phyloP scores from a whole-genome alignment of 2,797 vertebrate species.

The Chaunax sp. region DNA sequence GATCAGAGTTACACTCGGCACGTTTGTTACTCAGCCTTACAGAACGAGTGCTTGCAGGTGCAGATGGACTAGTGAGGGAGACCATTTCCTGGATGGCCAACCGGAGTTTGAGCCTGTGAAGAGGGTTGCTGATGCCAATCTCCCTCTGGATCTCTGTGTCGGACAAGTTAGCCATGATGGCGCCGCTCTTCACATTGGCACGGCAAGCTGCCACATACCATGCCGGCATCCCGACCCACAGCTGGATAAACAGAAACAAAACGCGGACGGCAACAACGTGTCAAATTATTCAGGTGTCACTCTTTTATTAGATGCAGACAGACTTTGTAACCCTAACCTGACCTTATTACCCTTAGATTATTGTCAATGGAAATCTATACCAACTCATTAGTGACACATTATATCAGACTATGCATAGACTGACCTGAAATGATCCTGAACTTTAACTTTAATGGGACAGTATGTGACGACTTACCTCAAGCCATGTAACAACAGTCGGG shows the following conservation, averaged over 20 bases:
- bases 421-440: not conserved
- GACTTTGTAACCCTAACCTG: not conserved
- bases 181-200: constrained; percentile 93
- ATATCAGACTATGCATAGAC: not conserved
- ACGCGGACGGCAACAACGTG: constrained; percentile 1
- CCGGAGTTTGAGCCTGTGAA: constrained; percentile 92
- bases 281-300: constrained; percentile 6
- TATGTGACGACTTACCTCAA: constrained; percentile 83
- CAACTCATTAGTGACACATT: not conserved
- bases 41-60: constrained; percentile 90
- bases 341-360: not conserved
- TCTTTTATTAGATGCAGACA: not conserved
- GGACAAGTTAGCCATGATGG: constrained; percentile 94
- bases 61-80: constrained; percentile 91
- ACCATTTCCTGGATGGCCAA: constrained; percentile 97
- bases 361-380: not conserved
- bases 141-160: constrained; percentile 94
- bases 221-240: constrained; percentile 96
- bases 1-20: not conserved
- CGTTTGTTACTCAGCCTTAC: constrained; percentile 53
- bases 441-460: not conserved
- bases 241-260: constrained; percentile 73
- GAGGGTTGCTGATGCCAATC: constrained; percentile 93
- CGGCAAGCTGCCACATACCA: constrained; percentile 96
- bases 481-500: constrained; percentile 94